Percentiles rank a stretch among this genome's conserved stretches.
phyloP scores from a whole-genome alignment of 2,797 vertebrate species.

The Aphelocoma californica region DNA sequence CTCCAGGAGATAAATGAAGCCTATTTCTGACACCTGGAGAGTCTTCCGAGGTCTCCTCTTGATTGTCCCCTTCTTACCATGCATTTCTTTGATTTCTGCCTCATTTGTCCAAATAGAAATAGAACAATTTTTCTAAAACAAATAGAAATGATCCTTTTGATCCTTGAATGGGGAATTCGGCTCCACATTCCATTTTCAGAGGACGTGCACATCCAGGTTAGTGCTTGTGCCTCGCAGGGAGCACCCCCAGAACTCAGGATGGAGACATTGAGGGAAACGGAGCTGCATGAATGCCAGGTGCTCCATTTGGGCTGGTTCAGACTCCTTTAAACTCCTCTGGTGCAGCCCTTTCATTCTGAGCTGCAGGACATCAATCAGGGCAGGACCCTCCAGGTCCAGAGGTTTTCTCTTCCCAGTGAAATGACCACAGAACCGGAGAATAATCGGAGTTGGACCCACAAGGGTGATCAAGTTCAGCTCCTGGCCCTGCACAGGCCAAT shows the following conservation, averaged over 20 bases:
- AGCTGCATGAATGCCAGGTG: not conserved
- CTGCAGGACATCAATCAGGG: not conserved
- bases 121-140: not conserved
- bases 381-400: not conserved
- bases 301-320: not conserved
- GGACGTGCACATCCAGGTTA: not conserved
- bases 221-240: not conserved
- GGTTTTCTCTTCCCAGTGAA: not conserved
- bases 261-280: not conserved
- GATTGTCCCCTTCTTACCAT: not conserved
- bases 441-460: not conserved
- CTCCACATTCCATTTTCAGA: not conserved
- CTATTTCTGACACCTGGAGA: not conserved
- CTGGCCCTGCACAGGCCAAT: not conserved
- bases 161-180: not conserved
- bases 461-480: not conserved
- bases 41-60: not conserved
- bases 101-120: not conserved
- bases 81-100: not conserved
- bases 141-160: not conserved
- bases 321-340: not conserved
- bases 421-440: not conserved
- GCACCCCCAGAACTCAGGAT: not conserved
- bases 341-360: not conserved
- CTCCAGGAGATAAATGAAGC: not conserved